Percentiles rank a stretch among this genome's conserved stretches.
Conservation (phyloP, 2,888 invertebrate genomes). For the Plebejus anna region DNA sequence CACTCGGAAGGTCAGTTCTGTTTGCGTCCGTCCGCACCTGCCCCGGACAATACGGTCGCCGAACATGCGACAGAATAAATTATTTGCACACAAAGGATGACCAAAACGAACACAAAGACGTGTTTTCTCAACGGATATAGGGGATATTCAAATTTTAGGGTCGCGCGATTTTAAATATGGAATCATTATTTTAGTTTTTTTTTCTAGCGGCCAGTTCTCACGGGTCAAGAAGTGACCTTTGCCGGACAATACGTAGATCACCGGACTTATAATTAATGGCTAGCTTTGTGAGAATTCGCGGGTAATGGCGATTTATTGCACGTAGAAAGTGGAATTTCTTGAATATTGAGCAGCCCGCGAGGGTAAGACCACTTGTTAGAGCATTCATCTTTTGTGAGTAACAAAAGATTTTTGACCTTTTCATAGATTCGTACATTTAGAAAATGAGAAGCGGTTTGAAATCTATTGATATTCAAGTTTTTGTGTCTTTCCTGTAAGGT, state of each 20-base stretch:
- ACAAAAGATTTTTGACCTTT: conserved; percentile 39
- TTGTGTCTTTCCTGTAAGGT: conserved; percentile 7
- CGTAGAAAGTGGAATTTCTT: conserved; percentile 71
- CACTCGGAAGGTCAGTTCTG: conserved; percentile 63
- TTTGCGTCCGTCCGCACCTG: conserved; percentile 62
- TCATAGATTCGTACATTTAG: conserved; percentile 19
- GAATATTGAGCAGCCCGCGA: conserved; percentile 63
- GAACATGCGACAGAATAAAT: conserved; percentile 66
- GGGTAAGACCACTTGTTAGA: conserved; percentile 57
- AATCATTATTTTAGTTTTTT: conserved; percentile 52
- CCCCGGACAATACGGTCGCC: conserved; percentile 64
- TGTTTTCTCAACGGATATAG: conserved; percentile 69
- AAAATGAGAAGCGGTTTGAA: conserved; percentile 22
- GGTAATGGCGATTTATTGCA: conserved; percentile 61
- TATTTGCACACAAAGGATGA: conserved; percentile 61
- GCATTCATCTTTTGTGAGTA: conserved; percentile 58
- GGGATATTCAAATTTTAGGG: conserved; percentile 78
- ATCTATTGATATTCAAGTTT: conserved; percentile 14
- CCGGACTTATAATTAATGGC: conserved; percentile 76
- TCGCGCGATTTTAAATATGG: conserved; percentile 60
- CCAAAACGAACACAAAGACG: conserved; percentile 52
- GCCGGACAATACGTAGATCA: conserved; percentile 62
- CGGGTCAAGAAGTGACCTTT: conserved; percentile 76
- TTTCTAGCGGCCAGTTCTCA: conserved; percentile 63
- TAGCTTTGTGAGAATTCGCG: conserved; percentile 65